Evolutionary conservation across 92 coral and sea anemone species (phyloP), one percentile per base, ranked within the genome.

Genomic region (Epizoanthus illoricatus): DNA sequence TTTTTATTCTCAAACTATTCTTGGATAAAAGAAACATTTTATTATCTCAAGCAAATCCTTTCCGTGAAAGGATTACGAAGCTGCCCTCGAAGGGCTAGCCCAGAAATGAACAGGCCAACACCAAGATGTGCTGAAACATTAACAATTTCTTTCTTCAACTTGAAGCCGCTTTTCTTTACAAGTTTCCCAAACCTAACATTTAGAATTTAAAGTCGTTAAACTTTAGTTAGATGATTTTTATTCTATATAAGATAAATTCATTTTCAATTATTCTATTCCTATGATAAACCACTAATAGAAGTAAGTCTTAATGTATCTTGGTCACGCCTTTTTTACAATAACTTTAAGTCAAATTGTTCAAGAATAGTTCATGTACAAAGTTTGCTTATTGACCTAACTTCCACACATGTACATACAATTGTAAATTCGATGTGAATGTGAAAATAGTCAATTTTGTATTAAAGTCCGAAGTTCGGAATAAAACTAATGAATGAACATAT

Each of bases 381-480:
- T 62, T 20, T 39, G 39, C 65, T 10, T 56, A 76, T 41, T 5
- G 7, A 11, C 7, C 23, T 9, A 65, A 0, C 58, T 1, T 18
- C 43, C 81, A 78, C 76, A 42, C 82, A 43, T 78, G 82, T 78
- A 78, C 71, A 78, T 45, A 78, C 6, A 47, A 21, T 62, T 78
- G 71, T 78, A 78, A 62, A 78, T 78, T 63, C 13, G 23, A 28
- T 78, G n/a, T 5, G 69, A 62, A 63, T 8, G 71, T 63, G 24
- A 78, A 43, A 24, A 63, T 63, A 45, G 19, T 17, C 61, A 78
- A 63, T 78, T 78, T 78, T 78, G 82, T 78, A 78, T 43, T 21
- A 63, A 78, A 78, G 55, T 63, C 82, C 71, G 82, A 78, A 42
- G 60, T 62, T 19, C 45, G 71, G 82, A 78, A 78, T 78, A 78